phyloP scores from a whole-genome alignment of 2,888 invertebrate genomes.

The Drosophila helvetica region DNA sequence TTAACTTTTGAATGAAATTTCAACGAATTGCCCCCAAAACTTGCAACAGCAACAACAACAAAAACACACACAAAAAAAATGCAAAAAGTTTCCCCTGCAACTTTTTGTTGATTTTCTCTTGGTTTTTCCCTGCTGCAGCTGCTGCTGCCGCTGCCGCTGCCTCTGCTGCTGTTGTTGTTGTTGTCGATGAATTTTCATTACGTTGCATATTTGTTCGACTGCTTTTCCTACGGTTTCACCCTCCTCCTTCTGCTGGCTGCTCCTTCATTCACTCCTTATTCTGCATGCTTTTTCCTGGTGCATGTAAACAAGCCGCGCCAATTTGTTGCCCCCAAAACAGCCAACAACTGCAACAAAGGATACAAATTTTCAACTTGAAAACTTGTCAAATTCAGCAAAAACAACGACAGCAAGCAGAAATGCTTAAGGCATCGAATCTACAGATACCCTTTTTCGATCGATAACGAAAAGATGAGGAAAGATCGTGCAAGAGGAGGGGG shows the following conservation, averaged over 20 bases:
- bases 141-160: neutral
- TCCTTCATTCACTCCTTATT: conserved; percentile 8
- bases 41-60: conserved; percentile 40
- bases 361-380: conserved; percentile 47
- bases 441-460: neutral
- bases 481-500: too few relatives aligned
- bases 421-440: neutral
- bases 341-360: conserved; percentile 23
- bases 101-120: conserved; percentile 22
- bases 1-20: conserved; percentile 60
- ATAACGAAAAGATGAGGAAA: too few relatives aligned
- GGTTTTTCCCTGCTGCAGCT: conserved; percentile 5
- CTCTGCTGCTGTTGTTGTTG: conserved; percentile 20
- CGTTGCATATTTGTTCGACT: conserved; percentile 66
- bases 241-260: conserved; percentile 31
- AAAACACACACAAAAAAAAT: conserved; percentile 32
- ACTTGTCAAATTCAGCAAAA: conserved; percentile 57
- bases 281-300: conserved; percentile 8
- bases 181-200: conserved; percentile 74
- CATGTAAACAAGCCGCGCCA: conserved; percentile 73
- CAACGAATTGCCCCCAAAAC: conserved; percentile 53
- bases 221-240: neutral
- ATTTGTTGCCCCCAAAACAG: conserved; percentile 51
- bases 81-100: conserved; percentile 53
- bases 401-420: neutral